These are phyloP conservation scores for Agelaius phoeniceus DNA, from an alignment of 2,113 vertebrate genomes.

Conservation along the genomic window DNA sequence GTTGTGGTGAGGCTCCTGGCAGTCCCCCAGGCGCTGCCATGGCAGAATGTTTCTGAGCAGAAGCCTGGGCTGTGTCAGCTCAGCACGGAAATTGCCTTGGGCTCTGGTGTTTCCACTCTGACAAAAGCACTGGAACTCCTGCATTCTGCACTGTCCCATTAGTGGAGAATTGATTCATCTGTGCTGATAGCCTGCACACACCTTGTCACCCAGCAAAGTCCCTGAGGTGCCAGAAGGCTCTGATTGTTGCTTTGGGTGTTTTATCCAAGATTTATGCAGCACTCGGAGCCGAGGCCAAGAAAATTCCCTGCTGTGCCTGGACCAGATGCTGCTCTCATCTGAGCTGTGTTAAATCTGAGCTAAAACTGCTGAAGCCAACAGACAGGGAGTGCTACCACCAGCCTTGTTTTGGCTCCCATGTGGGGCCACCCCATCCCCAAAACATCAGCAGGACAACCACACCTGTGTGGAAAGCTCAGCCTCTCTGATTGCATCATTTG, in stretches of 20 bases:
- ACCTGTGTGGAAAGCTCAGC: background rate
- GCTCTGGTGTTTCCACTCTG: background rate
- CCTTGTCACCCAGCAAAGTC: background rate
- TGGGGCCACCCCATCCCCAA: background rate
- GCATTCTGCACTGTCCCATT: background rate
- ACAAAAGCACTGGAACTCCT: background rate
- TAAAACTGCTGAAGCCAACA: background rate
- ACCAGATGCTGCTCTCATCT: constrained; percentile 21
- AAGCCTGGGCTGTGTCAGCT: background rate
- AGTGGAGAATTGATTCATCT: background rate
- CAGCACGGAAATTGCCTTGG: background rate
- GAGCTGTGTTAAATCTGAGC: background rate
- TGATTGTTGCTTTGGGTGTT: background rate
- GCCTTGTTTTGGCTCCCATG: background rate
- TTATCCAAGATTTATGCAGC: background rate
- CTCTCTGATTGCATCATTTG: background rate
- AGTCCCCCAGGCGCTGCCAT: background rate
- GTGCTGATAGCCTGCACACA: background rate
- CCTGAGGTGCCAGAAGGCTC: background rate
- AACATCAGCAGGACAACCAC: background rate
- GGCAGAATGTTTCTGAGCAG: background rate
- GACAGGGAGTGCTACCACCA: background rate
- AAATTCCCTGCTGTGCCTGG: background rate
- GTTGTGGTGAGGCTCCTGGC: constrained; percentile 15
- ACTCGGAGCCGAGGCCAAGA: constrained; percentile 5